Conservation (phyloP, 1,140 invertebrate genomes). For the Vanessa atalanta region DNA sequence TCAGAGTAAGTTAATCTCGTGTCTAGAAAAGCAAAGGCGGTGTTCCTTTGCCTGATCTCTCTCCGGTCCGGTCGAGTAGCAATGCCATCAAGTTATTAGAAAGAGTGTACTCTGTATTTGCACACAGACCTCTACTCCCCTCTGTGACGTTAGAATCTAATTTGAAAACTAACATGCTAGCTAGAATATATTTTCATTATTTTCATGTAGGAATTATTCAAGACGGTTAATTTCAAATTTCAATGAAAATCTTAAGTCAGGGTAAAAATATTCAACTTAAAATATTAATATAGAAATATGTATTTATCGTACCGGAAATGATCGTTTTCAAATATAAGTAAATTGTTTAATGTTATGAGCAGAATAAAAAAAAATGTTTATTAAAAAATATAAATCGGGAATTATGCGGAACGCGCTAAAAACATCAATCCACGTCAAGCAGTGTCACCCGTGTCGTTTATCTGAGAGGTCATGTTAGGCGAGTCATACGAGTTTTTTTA, state of each 20-base stretch:
- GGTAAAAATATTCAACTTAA: background rate
- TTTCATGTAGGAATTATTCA: slow-evolving; percentile 11
- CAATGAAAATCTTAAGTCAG: background rate
- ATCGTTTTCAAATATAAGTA: background rate
- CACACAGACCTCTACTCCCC: no score
- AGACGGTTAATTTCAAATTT: background rate
- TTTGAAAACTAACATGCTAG: slow-evolving; percentile 9
- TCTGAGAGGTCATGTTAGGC: background rate
- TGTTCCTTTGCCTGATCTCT: no score
- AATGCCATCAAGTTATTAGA: no score
- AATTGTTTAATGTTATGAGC: no score
- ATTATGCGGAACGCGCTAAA: background rate
- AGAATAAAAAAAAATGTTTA: background rate
- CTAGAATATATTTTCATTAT: slow-evolving; percentile 4
- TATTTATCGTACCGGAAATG: background rate
- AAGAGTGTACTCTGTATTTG: no score
- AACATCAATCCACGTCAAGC: background rate
- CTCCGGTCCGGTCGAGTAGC: no score
- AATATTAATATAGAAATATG: background rate
- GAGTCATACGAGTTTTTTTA: background rate
- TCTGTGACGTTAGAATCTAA: slow-evolving; percentile 22
- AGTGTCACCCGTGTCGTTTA: background rate
- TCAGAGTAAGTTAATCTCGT: no score
- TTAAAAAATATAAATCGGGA: background rate
- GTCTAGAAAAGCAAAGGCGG: no score